Percentiles rank a stretch among this genome's conserved stretches.
phyloP scores from a whole-genome alignment of 2,888 invertebrate species.

The Phyllotreta striolata region DNA sequence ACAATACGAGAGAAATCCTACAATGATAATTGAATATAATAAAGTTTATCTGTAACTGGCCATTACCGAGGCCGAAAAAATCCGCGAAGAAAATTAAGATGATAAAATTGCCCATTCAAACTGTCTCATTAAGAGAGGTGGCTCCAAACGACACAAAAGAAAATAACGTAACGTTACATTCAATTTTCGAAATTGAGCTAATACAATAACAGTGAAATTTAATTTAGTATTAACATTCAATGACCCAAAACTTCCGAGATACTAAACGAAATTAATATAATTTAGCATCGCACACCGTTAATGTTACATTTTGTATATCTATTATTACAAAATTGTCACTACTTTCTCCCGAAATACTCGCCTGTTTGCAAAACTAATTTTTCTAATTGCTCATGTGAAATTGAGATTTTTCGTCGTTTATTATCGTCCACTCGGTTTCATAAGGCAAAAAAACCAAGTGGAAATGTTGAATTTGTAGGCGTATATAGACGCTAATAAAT shows the following conservation, averaged over 20 bases:
- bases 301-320: constrained; percentile 2
- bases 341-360: constrained; percentile 6
- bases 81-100: no score
- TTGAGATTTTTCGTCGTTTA: neutral
- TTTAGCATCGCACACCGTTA: constrained; percentile 8
- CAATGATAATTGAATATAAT: no score
- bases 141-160: neutral
- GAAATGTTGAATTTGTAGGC: no score
- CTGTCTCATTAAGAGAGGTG: no score
- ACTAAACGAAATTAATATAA: constrained; percentile 5
- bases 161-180: constrained; percentile 3
- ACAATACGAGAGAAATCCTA: no score
- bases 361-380: constrained; percentile 3
- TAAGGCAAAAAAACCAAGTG: no score
- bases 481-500: no score
- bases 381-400: neutral
- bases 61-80: no score
- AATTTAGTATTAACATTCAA: constrained; percentile 2
- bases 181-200: constrained; percentile 5
- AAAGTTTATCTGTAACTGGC: no score
- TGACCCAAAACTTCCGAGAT: constrained; percentile 3
- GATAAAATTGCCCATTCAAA: no score
- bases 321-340: neutral
- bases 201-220: constrained; percentile 9
- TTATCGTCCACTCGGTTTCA: no score